Base-by-base conservation (phyloP, 2,797 vertebrate species). In the Muscicapa comitata region DNA sequence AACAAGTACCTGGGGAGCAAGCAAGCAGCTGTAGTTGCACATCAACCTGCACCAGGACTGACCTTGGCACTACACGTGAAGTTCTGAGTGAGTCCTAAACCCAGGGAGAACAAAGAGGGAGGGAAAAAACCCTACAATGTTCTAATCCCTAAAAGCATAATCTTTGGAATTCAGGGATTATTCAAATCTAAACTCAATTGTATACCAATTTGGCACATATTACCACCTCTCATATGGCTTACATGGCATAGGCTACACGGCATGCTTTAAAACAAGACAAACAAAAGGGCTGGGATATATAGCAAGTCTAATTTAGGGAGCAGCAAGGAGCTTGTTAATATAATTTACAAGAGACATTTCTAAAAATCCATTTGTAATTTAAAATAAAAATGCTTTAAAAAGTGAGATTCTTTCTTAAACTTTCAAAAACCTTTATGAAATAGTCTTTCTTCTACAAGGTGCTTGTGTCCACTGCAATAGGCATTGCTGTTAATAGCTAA, bases 331-430 rank as follows among this genome's bases (percentile, higher is more conserved):
- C 92, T 95, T 81, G 79, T 94, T 95, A 95, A 93, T 74, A 94
- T 94, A 94, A 96, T 93, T 97, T 95, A 97, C 90, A 96, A 86
- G 82, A 93, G 66, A 96, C 33, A 93, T 76, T 94, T 96, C 94
- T 95, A 94, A 96, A 96, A 94, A 86, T 89, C 67, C 93, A 86
- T 80, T 93, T 88, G 94, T 90, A 90, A 95, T 91, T 94, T 94
- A 94, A 93, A 93, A 96, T 97, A 95, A 91, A 94, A 95, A 97
- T 87, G 86, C 67, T 78, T 92, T 0, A 72, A 83, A 92, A 96
- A 91, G 79, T 91, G 85, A 89, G 68, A 66, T 48, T 68, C 94
- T 87, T 90, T 81, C 87, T 95, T 95, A 94, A 93, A 93, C 57
- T 96, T 95, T 82, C 61, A 89, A 92, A 94, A 96, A 81, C 80